Conservation (phyloP, 2,888 invertebrate genomes). For the Tetropium fuscum region DNA sequence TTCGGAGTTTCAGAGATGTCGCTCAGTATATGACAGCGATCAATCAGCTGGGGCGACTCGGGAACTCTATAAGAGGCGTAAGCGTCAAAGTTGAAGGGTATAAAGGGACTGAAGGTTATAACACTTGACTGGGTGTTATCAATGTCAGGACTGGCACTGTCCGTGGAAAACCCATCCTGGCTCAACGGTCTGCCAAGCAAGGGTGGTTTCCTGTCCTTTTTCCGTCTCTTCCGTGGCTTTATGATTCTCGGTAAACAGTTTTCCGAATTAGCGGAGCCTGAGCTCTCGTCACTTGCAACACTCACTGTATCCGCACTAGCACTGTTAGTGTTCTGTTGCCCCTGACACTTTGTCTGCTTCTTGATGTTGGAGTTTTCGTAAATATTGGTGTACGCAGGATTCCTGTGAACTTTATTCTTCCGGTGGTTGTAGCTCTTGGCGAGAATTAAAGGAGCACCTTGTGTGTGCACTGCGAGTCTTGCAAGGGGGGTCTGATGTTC, state of each 20-base stretch:
- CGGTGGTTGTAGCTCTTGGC: constrained; percentile 71
- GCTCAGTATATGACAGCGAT: constrained; percentile 36
- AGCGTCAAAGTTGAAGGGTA: constrained; percentile 31
- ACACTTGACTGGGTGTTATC: constrained; percentile 36
- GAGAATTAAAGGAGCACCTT: constrained; percentile 86
- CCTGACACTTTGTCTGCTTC: constrained; percentile 51
- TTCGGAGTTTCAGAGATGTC: constrained; percentile 60
- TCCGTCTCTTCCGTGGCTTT: constrained; percentile 89
- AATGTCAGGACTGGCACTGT: constrained; percentile 59
- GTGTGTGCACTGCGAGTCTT: constrained; percentile 84
- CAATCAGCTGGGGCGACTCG: constrained; percentile 29
- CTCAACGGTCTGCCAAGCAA: constrained; percentile 53
- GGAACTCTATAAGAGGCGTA: constrained; percentile 33
- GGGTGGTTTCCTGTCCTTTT: constrained; percentile 87
- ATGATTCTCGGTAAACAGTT: constrained; percentile 88
- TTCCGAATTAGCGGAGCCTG: constrained; percentile 74
- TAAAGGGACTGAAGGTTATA: constrained; percentile 27
- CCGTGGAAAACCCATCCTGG: constrained; percentile 58
- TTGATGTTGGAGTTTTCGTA: constrained; percentile 49
- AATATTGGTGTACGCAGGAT: constrained; percentile 48
- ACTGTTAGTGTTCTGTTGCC: constrained; percentile 49
- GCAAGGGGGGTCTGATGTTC: constrained; percentile 69
- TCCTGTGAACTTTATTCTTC: constrained; percentile 57
- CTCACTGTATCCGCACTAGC: constrained; percentile 73
- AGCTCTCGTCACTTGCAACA: constrained; percentile 83